Base-by-base conservation (phyloP, 2,797 vertebrate genomes). In the Poeciliopsis paucimaculata region DNA sequence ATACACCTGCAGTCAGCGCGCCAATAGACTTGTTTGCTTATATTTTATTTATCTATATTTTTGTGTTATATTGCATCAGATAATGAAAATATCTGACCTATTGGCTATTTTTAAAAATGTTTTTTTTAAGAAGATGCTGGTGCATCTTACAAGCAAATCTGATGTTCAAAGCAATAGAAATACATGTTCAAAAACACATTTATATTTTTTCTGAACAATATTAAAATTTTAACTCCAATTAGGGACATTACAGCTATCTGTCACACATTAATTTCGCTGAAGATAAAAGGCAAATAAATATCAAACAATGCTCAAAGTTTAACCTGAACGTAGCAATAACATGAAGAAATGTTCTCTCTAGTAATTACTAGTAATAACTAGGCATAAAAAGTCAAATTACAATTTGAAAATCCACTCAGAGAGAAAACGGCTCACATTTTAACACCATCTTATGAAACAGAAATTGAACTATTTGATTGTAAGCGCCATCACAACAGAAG, bases 21-120 rank as follows among this genome's bases (percentile, higher is more conserved):
- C 45, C 68, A 9, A 41, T 10, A 31, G 11, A 12, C 34, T 36
- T 8, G 31, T 53, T 73, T 73, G 34, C 11, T 73, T n/a, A n/a
- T n/a, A n/a, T n/a, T n/a, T 68, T 15, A 74, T 20, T 73, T 75
- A 82, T 55, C 73, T 51, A 76, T 79, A 53, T 87, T 82, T 64
- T 55, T 70, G 76, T 77, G 8, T 23, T 20, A 36, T 20, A 55
- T 13, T 23, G 2, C 34, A 60, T 46, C 10, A 5, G n/a, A 2
- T 64, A 12, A 62, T 51, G 3, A 43, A 85, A n/a, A 43, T 70
- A 9, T 41, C 23, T 11, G 12, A 43, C 23, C 20, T 41, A 43
- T 1, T n/a, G 66, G 66, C 39, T 12, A 70, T 70, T 23, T 20
- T 23, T 36, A 20, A 36, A 55, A 57, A 16, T 60, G 4, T 60